Base-by-base conservation (phyloP, 2,113 vertebrate species). In the Phalacrocorax aristotelis region DNA sequence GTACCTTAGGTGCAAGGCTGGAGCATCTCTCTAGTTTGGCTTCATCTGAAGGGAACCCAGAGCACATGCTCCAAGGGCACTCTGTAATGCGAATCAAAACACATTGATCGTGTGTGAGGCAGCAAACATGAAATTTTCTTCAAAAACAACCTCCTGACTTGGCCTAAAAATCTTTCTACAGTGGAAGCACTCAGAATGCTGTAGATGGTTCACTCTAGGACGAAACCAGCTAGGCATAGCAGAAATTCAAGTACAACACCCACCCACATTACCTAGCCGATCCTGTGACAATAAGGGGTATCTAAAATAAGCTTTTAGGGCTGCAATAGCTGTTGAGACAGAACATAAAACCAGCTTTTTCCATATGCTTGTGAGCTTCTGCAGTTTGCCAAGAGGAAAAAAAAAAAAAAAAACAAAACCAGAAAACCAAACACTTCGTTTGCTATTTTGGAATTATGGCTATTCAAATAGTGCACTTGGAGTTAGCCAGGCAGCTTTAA, bases 41-140 rank as follows among this genome's bases (percentile, higher is more conserved):
- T 78, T 22, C 54, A 8, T 23, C 32, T 3, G 3, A 15, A 52
- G 58, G 55, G 61, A 40, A 44, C 12, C 13, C 9, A 3, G 13
- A 44, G 23, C 2, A 30, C 48, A 4, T 4, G 5, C 32, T 57
- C 36, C 34, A 42, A 62, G 48, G 36, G 21, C 0, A 9, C 32
- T 58, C 36, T 29, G 23, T 6, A 20, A 40, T 0, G 11, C 4
- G 7, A 75, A 32, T 11, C 42, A 30, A 44, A 60, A 8, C 22
- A 14, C 32, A 5, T 1, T 0, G 3, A 7, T 2, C 6, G 40
- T 7, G 25, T 10, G n/a, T 6, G 14, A 14, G 42, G 77, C 80
- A 66, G 66, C 58, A 34, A 52, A 69, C n/a, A 6, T 1, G 15
- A 34, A 8, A 12, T 38, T 13, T 46, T 25, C 48, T 60, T 55